phyloP scores from a whole-genome alignment of 2,113 vertebrate species.

The Hippotragus niger region DNA sequence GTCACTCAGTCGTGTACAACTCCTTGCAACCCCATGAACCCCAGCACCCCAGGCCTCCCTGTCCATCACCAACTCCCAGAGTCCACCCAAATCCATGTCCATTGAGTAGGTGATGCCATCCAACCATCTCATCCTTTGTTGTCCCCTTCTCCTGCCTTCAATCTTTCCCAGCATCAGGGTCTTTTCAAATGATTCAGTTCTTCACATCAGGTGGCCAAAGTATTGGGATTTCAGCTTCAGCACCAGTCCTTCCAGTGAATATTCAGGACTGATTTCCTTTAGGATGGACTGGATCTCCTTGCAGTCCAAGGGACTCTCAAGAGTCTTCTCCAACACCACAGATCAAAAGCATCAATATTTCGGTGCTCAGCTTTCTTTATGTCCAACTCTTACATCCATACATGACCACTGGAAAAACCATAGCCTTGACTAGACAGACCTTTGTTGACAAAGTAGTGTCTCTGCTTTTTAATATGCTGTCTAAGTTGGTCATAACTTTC shows the following conservation, averaged over 20 bases:
- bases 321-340: background rate
- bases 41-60: background rate
- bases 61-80: background rate
- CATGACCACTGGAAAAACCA: background rate
- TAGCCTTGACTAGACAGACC: background rate
- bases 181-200: background rate
- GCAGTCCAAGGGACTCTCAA: background rate
- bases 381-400: background rate
- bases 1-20: background rate
- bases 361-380: background rate
- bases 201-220: background rate
- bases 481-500: background rate
- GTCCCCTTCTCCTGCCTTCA: background rate
- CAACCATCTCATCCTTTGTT: background rate
- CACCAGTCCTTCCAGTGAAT: background rate
- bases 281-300: background rate
- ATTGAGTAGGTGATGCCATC: background rate
- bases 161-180: background rate
- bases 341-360: background rate
- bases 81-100: background rate
- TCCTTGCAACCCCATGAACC: background rate
- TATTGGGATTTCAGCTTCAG: background rate
- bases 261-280: background rate
- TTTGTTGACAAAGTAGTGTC: background rate
- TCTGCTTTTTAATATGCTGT: background rate